A percentile compares a stretch with the other conserved stretches of the same genome.
These are phyloP conservation scores for Scomberomorus guttatus DNA, from an alignment of 2,797 vertebrate genomes.

Conservation along the genomic window DNA sequence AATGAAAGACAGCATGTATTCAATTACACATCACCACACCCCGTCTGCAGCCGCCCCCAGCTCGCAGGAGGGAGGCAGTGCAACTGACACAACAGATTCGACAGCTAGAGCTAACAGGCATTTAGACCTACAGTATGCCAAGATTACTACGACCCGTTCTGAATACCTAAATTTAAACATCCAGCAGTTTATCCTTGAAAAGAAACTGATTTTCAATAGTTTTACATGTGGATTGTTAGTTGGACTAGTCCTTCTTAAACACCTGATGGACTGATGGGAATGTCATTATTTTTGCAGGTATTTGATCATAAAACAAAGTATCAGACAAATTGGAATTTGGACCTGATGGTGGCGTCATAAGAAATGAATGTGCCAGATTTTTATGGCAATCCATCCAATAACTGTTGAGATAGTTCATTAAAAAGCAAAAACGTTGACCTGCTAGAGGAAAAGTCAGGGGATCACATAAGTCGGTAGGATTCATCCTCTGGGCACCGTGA, in stretches of 20 bases:
- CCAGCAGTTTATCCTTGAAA: neutral
- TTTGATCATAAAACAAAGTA: too few relatives aligned
- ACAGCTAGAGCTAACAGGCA: slow-evolving; percentile 15
- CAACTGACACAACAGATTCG: slow-evolving; percentile 39
- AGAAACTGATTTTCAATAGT: neutral
- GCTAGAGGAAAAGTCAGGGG: too few relatives aligned
- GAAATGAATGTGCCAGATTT: too few relatives aligned
- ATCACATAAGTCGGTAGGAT: too few relatives aligned
- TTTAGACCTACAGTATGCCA: neutral
- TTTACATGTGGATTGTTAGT: neutral
- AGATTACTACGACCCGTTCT: neutral
- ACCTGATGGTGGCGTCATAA: too few relatives aligned
- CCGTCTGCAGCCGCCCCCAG: slow-evolving; percentile 45
- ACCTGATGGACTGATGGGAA: too few relatives aligned
- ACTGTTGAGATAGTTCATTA: too few relatives aligned
- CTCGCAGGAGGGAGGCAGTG: slow-evolving; percentile 20
- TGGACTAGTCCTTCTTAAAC: neutral
- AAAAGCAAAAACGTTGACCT: too few relatives aligned
- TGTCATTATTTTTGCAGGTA: too few relatives aligned
- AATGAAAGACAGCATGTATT: slow-evolving; percentile 64
- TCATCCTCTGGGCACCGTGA: too few relatives aligned
- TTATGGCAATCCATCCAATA: too few relatives aligned
- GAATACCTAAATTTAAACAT: neutral
- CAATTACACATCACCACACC: slow-evolving; percentile 68
- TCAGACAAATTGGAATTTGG: too few relatives aligned